Conservation (phyloP, 2,797 vertebrate species). For the Scomberomorus guttatus region DNA sequence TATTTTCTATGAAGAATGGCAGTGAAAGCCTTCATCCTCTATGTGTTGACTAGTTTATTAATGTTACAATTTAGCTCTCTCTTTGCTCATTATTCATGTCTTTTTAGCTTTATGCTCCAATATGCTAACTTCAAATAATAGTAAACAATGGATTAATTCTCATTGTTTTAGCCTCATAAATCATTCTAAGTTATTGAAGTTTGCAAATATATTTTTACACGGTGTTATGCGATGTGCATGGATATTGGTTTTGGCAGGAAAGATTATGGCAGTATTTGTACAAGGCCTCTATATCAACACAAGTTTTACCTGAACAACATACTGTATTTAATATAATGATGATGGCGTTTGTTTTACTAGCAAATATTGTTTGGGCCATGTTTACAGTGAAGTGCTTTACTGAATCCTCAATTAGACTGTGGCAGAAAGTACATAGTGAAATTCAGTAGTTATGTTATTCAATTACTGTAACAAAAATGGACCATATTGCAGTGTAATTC, state of each 20-base stretch:
- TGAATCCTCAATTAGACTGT: constrained; percentile 16
- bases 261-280: constrained; percentile 52
- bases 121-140: constrained; percentile 59
- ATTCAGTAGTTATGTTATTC: constrained; percentile 8
- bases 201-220: constrained; percentile 50
- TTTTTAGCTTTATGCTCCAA: constrained; percentile 45
- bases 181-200: constrained; percentile 62
- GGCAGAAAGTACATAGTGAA: not conserved
- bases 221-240: constrained; percentile 68
- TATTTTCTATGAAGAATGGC: not conserved
- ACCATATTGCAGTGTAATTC: not conserved
- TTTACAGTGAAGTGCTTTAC: constrained; percentile 6
- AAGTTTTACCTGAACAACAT: constrained; percentile 52
- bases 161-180: constrained; percentile 67
- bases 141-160: constrained; percentile 60
- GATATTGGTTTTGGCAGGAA: constrained; percentile 61
- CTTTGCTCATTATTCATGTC: constrained; percentile 62
- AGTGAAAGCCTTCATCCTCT: not conserved
- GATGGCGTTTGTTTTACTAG: constrained; percentile 38
- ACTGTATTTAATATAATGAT: constrained; percentile 28
- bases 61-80: constrained; percentile 17
- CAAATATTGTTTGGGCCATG: constrained; percentile 6
- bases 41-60: constrained; percentile 15
- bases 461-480: not conserved
- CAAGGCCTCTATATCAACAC: constrained; percentile 34